Evolutionary conservation across 2,113 vertebrate genomes (phyloP).

Genomic region (Oceanodroma tethys): DNA sequence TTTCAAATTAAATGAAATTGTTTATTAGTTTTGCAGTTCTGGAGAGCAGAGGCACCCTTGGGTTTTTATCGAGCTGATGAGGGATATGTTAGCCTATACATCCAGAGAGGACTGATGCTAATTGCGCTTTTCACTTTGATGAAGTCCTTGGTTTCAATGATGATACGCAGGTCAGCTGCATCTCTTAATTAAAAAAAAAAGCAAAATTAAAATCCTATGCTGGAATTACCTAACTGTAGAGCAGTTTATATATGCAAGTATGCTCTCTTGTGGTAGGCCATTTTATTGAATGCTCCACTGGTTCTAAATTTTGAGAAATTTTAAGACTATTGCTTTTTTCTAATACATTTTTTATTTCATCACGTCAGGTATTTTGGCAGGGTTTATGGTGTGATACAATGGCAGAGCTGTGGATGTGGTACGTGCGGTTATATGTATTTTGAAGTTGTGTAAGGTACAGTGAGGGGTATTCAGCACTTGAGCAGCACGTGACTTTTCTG

Average conservation of each 20-base stretch:
- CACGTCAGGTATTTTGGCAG: neutral
- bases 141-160: slow-evolving; percentile 41
- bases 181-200: slow-evolving; percentile 27
- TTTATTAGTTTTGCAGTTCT: slow-evolving; percentile 54
- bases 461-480: neutral
- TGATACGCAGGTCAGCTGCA: neutral
- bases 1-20: slow-evolving; percentile 48
- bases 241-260: slow-evolving; percentile 20
- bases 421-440: neutral
- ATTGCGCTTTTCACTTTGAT: slow-evolving; percentile 49
- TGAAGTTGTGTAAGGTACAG: neutral
- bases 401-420: neutral
- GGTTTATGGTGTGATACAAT: neutral
- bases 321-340: neutral
- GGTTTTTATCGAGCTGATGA: slow-evolving; percentile 32
- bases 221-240: neutral
- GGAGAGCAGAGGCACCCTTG: slow-evolving; percentile 25
- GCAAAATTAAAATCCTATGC: neutral
- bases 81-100: neutral
- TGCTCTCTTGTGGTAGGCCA: slow-evolving; percentile 56
- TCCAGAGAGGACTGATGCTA: slow-evolving; percentile 24
- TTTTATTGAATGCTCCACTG: slow-evolving; percentile 10
- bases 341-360: neutral
- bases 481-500: neutral
- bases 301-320: neutral